Conservation (phyloP, 2,113 vertebrate species). For the Pheucticus melanocephalus region DNA sequence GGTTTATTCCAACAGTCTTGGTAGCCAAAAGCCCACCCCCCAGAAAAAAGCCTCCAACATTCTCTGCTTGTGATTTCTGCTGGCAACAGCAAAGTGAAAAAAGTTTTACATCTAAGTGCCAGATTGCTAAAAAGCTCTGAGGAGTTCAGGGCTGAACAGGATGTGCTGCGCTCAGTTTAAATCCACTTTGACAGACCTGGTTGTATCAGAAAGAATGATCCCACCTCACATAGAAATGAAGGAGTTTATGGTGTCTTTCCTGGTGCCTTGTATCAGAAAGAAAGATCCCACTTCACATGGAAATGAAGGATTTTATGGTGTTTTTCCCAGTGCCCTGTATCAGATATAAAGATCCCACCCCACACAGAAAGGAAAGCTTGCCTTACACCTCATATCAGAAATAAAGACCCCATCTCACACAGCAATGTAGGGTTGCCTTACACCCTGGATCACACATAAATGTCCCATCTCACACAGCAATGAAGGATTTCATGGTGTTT, state of each 20-base stretch:
- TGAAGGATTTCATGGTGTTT: too few relatives aligned
- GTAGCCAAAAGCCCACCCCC: neutral
- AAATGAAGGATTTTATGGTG: neutral
- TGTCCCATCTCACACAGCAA: too few relatives aligned
- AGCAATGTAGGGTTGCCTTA: too few relatives aligned
- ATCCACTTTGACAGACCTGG: neutral
- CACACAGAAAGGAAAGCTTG: too few relatives aligned
- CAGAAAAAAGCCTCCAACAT: neutral
- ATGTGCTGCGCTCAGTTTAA: neutral
- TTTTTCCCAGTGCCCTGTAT: too few relatives aligned
- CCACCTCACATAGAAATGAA: neutral
- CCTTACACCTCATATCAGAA: too few relatives aligned
- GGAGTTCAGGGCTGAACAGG: neutral
- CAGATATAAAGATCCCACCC: too few relatives aligned
- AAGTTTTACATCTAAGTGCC: neutral
- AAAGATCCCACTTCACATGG: fast-evolving
- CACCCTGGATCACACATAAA: too few relatives aligned
- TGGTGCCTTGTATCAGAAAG: neutral
- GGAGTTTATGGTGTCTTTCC: neutral
- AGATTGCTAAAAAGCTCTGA: neutral
- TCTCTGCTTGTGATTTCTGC: neutral
- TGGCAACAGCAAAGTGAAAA: neutral
- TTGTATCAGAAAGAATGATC: neutral
- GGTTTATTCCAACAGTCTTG: neutral
- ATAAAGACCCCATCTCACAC: too few relatives aligned